Base-by-base conservation (phyloP, 2,888 invertebrate genomes). In the Disparrhopalites patrizii region DNA sequence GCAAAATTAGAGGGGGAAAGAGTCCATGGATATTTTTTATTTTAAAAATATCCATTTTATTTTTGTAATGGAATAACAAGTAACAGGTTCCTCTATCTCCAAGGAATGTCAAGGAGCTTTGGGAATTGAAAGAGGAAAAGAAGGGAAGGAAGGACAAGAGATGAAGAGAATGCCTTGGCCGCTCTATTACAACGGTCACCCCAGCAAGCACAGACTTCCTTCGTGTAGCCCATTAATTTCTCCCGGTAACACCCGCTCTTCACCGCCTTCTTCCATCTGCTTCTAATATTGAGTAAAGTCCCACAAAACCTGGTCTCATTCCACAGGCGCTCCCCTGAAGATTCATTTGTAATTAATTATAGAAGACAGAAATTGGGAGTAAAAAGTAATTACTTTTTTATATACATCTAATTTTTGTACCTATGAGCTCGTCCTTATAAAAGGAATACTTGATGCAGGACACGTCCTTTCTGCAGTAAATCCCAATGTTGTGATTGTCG, bases 251-350 rank as follows among this genome's bases (percentile, higher is more conserved):
- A 70, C 0, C 70, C 70, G 5, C 38, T 58, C 10, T 51, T 15
- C 10, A 65, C 15, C 1, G 3, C 4, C 13, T 30, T 20, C 10
- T 54, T 36, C 0, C 31, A 31, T 23, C 25, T 57, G 1, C 20
- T 51, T 25, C 68, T 57, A 7, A 56, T 47, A n/a, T n/a, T n/a
- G n/a, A n/a, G n/a, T 2, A 68, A 54, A n/a, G 54, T 33, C 0
- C 70, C 70, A 58, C 70, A 70, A 28, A 70, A 68, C 15, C 51
- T 31, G 1, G 70, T 70, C 36, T 70, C 70, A 31, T 70, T 70
- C 5, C 23, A 56, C 18, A 56, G n/a, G 1, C 4, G 13, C 10
- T 23, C 31, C 28, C 25, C 64, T 61, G 36, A 7, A 47, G 33
- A 31, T 20, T 8, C 13, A 7, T 31, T 55, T 28, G 15, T 3